Evolutionary conservation across 2,888 invertebrate species (phyloP).

Genomic region (Catocala nupta): DNA sequence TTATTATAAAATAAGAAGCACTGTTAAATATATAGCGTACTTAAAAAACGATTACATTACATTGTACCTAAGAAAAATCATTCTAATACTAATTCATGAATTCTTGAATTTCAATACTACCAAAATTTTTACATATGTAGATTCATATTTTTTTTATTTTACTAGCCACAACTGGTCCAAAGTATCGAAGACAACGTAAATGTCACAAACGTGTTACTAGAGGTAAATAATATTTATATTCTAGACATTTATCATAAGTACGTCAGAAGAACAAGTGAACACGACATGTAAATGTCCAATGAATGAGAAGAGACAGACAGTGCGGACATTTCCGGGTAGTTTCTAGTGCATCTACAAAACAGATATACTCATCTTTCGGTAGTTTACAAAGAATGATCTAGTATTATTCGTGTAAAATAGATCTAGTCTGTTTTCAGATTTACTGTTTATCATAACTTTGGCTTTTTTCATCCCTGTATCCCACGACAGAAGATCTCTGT

Average conservation of each 20-base stretch:
- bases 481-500: no score
- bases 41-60: no score
- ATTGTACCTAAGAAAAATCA: no score
- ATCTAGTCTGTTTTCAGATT: no score
- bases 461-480: no score
- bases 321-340: slow-evolving; percentile 31
- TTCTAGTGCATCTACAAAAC: slow-evolving; percentile 17
- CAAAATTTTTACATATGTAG: no score
- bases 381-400: neutral
- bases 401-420: neutral
- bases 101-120: no score
- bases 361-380: neutral
- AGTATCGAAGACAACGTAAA: slow-evolving; percentile 34
- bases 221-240: slow-evolving; percentile 24
- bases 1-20: no score
- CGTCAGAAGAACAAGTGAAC: slow-evolving; percentile 35
- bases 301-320: slow-evolving; percentile 17
- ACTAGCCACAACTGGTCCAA: slow-evolving; percentile 21
- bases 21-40: no score
- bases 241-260: slow-evolving; percentile 16
- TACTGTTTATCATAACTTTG: no score
- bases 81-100: no score
- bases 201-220: slow-evolving; percentile 16
- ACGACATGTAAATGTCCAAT: slow-evolving; percentile 21
- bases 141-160: no score